Evolutionary conservation across 2,888 invertebrate genomes (phyloP), one percentile per base, ranked within the genome.

Genomic region (Polydrusus tereticollis): DNA sequence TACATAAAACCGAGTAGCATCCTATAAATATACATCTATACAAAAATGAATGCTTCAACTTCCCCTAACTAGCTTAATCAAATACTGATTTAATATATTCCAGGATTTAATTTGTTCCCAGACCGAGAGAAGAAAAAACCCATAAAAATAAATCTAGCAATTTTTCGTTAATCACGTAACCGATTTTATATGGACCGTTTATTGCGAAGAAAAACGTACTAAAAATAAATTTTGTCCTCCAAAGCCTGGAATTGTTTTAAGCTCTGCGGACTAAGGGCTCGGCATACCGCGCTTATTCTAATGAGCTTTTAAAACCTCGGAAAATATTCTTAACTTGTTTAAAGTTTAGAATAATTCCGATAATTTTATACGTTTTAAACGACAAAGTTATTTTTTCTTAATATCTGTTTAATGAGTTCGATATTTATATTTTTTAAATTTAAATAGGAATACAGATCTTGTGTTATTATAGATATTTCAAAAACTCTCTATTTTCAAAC

Each of bases 251-350:
- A 66, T 66, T 43, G 57, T 66, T 55, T 58, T 26, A 58, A 66
- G 66, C 58, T 55, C 41, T 57, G n/a, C 21, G 57, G 66, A 66
- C 55, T 66, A 66, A 21, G 41, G 66, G 55, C 58, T 58, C 38
- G 66, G 58, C 66, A 45, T 41, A 58, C 66, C 66, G 18, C 41
- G 66, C 29, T 66, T 45, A 66, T 55, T 66, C 55, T 66, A 66
- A 66, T 66, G 66, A 66, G 66, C 12, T 66, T 66, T 55, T 26
- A 43, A 66, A 66, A 23, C 66, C 43, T 33, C 23, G 18, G 41
- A 59, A 43, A 38, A 43, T 59, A 58, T 58, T 38, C 38, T 18
- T 29, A 58, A 58, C 43, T 59, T 43, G 26, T 7, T 10, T 21
- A 12, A 38, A 23, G 38, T 41, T 43, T 21, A n/a, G n/a, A 59